Evolutionary conservation across 1,140 invertebrate genomes (phyloP).

Genomic region (Goniozus legneri): DNA sequence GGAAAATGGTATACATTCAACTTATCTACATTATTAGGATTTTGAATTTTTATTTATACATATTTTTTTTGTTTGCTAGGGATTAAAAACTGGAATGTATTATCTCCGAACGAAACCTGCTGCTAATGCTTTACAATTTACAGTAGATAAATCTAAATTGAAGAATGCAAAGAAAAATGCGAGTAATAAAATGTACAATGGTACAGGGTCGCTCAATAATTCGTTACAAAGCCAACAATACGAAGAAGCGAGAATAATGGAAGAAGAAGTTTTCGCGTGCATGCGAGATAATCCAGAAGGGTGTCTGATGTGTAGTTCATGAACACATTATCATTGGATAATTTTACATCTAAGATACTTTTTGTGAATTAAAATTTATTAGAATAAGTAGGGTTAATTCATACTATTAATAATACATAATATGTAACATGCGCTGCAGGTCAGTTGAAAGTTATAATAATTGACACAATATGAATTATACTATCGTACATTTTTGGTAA

Average conservation of each 20-base stretch:
- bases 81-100: slow-evolving; percentile 9
- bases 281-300: background rate
- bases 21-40: background rate
- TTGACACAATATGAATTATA: no score
- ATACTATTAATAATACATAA: no score
- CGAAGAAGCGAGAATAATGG: background rate
- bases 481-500: no score
- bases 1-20: slow-evolving; percentile 71
- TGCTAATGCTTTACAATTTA: slow-evolving; percentile 95
- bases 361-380: no score
- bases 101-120: slow-evolving; percentile 83
- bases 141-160: slow-evolving; percentile 88
- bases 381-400: no score
- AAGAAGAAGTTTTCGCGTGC: background rate
- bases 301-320: background rate
- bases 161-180: slow-evolving; percentile 26
- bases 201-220: background rate
- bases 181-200: background rate
- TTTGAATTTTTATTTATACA: background rate
- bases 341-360: no score
- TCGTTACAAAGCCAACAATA: background rate
- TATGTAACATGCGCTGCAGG: no score
- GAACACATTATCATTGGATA: no score
- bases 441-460: no score
- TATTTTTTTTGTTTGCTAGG: slow-evolving; percentile 7